Evolutionary conservation across 2,888 invertebrate species (phyloP), one percentile per base, ranked within the genome.

Genomic region (Strigamia crassipes): DNA sequence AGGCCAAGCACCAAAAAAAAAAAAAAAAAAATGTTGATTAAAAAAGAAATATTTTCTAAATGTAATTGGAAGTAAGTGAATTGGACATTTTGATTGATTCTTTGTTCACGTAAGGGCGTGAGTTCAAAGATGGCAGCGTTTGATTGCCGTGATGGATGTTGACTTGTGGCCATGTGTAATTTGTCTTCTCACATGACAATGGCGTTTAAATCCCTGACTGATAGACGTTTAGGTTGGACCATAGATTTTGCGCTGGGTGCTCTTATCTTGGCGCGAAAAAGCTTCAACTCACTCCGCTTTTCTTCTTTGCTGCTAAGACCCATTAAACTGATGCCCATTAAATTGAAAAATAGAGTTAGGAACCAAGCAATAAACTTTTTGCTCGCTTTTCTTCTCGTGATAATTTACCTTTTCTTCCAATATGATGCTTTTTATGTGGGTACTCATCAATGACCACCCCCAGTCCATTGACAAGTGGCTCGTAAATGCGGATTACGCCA

Each of bases 101-200:
- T 73, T 73, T 31, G 15, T 73, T 31, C 73, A 73, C 73, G 31
- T n/a, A 73, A 27, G 73, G 73, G 73, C 73, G 27, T 5, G 27
- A 73, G 73, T 27, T 73, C 73, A 73, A 73, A 73, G 73, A 73
- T 73, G 73, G 27, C 23, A 27, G 73, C 27, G 23, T 73, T 73
- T 73, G 73, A 73, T 73, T 73, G 73, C 73, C 31, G 73, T 73
- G 73, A 73, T 73, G 23, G 73, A 73, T 73, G 73, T 31, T 73
- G 73, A 73, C 27, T 73, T 73, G 73, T 73, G 73, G 73, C 31
- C 73, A 27, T 73, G 73, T 2, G 23, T 27, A 73, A 73, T 73
- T 73, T 73, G 73, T 73, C 73, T 73, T 73, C 73, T 23, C 27
- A 5, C 73, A 1, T n/a, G 13, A 10, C 73, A 73, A 73, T 31